Conservation (phyloP, 2,888 invertebrate species). For the Macaria notata region DNA sequence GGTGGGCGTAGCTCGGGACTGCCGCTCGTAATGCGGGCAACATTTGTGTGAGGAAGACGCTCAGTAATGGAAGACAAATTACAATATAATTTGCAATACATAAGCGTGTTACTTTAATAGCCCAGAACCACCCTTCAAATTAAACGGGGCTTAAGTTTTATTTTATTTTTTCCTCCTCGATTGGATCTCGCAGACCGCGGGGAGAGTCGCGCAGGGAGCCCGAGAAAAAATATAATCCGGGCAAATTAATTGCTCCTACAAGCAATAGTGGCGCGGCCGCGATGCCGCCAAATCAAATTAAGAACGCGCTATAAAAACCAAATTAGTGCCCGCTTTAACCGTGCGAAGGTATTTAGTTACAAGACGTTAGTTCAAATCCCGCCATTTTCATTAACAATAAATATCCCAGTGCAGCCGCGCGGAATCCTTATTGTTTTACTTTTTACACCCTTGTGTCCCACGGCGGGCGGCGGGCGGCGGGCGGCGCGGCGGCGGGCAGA, state of each 20-base stretch:
- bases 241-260: slow-evolving; percentile 81
- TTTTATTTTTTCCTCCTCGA: slow-evolving; percentile 79
- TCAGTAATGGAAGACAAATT: slow-evolving; percentile 83
- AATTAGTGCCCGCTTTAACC: slow-evolving; percentile 83
- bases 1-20: slow-evolving; percentile 77
- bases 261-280: slow-evolving; percentile 78
- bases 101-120: slow-evolving; percentile 84
- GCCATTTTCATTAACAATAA: slow-evolving; percentile 83
- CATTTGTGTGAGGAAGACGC: slow-evolving; percentile 82
- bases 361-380: slow-evolving; percentile 83
- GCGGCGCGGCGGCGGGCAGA: slow-evolving; percentile 49
- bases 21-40: slow-evolving; percentile 81
- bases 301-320: slow-evolving; percentile 83
- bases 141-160: slow-evolving; percentile 83
- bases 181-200: slow-evolving; percentile 62
- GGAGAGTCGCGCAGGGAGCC: slow-evolving; percentile 55
- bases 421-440: slow-evolving; percentile 82
- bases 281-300: slow-evolving; percentile 83
- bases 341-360: slow-evolving; percentile 82
- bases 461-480: slow-evolving; percentile 52
- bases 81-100: slow-evolving; percentile 84
- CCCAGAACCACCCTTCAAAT: slow-evolving; percentile 83
- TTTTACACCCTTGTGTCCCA: slow-evolving; percentile 81
- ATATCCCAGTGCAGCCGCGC: slow-evolving; percentile 79
- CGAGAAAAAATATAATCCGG: slow-evolving; percentile 78